Percentiles rank a stretch among this genome's conserved stretches.
Conservation (phyloP, 2,797 vertebrate species). For the Mus minutoides region DNA sequence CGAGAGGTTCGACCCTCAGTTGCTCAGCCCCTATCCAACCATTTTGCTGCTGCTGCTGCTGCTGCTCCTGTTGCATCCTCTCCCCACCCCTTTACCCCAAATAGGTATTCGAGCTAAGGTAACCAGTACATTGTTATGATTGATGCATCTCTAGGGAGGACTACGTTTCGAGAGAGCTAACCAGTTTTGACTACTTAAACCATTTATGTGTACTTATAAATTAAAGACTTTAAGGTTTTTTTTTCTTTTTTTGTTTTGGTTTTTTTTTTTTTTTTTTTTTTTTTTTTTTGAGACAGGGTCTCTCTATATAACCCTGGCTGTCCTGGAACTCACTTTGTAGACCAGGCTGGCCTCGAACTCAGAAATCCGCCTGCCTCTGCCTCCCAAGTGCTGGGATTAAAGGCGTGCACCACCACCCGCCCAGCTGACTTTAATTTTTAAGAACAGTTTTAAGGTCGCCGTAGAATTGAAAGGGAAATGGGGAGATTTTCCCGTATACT, state of each 20-base stretch:
- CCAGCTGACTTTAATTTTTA: not conserved
- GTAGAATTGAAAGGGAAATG: not conserved
- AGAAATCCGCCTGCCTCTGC: too few species aligned
- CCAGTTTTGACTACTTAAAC: not conserved
- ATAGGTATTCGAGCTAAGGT: not conserved
- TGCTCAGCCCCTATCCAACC: not conserved
- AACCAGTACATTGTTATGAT: not conserved
- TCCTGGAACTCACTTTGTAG: too few species aligned
- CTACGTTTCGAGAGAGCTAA: not conserved
- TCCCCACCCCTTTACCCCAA: rapidly evolving
- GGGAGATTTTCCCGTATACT: not conserved
- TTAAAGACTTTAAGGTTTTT: not conserved
- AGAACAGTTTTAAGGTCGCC: not conserved
- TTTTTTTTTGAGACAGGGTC: too few species aligned
- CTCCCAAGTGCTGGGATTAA: too few species aligned
- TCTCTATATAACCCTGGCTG: too few species aligned
- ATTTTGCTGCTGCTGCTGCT: not conserved
- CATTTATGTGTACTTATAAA: not conserved
- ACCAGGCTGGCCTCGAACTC: too few species aligned
- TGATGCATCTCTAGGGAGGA: not conserved
- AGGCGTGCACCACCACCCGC: too few species aligned
- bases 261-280: too few species aligned
- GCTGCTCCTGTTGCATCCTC: not conserved
- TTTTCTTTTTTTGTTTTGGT: too few species aligned
- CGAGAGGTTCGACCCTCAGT: not conserved